Conservation (phyloP, 2,797 vertebrate species). For the Ctenopoma kingsleyae region DNA sequence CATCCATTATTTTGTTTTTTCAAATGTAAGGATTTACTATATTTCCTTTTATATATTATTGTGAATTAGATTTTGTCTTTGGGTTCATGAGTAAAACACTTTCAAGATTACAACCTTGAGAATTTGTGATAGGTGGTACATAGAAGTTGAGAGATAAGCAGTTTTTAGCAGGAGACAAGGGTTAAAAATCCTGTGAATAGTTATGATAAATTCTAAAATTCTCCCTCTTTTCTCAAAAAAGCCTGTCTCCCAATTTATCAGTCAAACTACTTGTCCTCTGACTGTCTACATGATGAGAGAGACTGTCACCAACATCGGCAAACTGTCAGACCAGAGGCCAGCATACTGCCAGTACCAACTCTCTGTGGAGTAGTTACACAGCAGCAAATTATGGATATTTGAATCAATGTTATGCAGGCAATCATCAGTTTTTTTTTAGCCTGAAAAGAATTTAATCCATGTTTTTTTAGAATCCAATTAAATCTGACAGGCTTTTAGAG, state of each 20-base stretch:
- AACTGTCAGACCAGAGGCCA: slow-evolving; percentile 57
- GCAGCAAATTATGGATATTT: slow-evolving; percentile 45
- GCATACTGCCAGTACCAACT: slow-evolving; percentile 18
- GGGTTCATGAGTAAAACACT: background rate
- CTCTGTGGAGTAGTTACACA: slow-evolving; percentile 21
- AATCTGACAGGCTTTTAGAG: slow-evolving; percentile 28
- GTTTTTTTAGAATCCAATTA: slow-evolving; percentile 48
- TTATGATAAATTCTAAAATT: slow-evolving; percentile 8
- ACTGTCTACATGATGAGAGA: slow-evolving; percentile 22
- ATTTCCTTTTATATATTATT: background rate
- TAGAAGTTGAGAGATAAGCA: background rate
- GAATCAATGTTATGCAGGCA: slow-evolving; percentile 50
- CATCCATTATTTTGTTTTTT: background rate
- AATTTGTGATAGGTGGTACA: background rate
- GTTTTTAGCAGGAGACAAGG: background rate
- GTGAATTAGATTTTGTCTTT: background rate
- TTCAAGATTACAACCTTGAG: background rate
- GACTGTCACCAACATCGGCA: slow-evolving; percentile 43
- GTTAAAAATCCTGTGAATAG: background rate
- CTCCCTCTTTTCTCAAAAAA: background rate
- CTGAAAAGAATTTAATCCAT: slow-evolving; percentile 41
- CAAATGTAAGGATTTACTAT: background rate
- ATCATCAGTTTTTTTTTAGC: slow-evolving; percentile 50
- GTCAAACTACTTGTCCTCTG: slow-evolving; percentile 1
- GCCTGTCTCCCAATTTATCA: slow-evolving; percentile 15